A percentile compares a stretch with the other conserved stretches of the same genome.
Conservation (phyloP, 2,888 invertebrate species). For the Siphlonurus alternatus region DNA sequence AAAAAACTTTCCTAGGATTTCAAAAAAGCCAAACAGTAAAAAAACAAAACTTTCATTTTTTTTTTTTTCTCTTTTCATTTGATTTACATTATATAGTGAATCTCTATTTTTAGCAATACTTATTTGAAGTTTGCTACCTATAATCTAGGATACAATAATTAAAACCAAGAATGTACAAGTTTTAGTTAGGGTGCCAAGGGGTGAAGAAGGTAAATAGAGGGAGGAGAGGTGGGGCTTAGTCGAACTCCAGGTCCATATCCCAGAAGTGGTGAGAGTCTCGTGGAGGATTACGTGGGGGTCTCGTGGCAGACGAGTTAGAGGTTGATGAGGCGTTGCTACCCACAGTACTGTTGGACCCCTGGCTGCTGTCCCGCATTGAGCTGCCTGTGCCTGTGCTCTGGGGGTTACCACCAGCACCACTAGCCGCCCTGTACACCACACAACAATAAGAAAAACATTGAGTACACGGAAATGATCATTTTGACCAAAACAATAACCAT, state of each 20-base stretch:
- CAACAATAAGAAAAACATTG: too few species aligned
- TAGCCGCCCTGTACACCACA: background rate
- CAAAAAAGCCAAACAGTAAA: too few species aligned
- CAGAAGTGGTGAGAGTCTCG: background rate
- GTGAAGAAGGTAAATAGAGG: too few species aligned
- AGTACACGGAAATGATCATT: too few species aligned
- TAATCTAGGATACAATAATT: background rate
- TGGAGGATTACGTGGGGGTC: background rate
- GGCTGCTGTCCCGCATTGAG: background rate
- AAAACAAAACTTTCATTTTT: too few species aligned
- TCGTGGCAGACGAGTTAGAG: background rate
- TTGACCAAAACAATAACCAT: too few species aligned
- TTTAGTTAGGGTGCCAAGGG: background rate
- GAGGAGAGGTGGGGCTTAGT: background rate
- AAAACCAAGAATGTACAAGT: background rate
- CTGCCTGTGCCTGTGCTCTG: background rate
- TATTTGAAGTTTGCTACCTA: background rate
- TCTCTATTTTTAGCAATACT: background rate
- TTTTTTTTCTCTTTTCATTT: too few species aligned
- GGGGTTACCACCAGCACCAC: background rate
- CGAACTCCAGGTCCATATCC: constrained; percentile 1
- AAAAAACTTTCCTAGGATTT: too few species aligned
- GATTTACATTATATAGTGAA: too few species aligned
- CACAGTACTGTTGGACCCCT: background rate
- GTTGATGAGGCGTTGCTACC: background rate